Base-by-base conservation (phyloP, 2,888 invertebrate species). In the Myathropa florea region DNA sequence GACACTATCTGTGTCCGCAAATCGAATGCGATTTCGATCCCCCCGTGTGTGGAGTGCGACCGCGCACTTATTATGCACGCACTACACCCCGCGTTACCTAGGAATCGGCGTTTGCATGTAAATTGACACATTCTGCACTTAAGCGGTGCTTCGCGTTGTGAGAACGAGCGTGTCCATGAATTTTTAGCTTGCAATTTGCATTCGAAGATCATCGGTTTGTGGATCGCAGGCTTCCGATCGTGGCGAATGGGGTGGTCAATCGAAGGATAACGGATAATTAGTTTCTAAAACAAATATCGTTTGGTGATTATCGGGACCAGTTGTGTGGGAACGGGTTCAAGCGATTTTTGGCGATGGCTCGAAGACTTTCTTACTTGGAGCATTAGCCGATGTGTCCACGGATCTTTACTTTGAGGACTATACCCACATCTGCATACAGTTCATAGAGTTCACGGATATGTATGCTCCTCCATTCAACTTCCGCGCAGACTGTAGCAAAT, bases 91-190 rank as follows among this genome's bases (percentile, higher is more conserved):
- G 36, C 24, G 63, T 28, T 18, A 46, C 33, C 65, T 61, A 60
- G 55, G 68, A 70, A 73, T 76, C 70, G 33, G 60, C 55, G 36
- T 78, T 82, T 70, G 85, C 85, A 85, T 85, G 81, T 73, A 70
- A 85, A 85, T 77, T 81, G 84, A 68, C 84, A 85, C 76, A 81
- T 77, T 80, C 76, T 85, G 77, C 85, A 81, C 72, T 81, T 85
- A 81, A 81, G 72, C 33, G 65, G 67, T 76, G 46, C 71, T 53
- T 21, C 68, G n/a, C 61, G 57, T 68, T 63, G 80, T 60, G 76
- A 36, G 18, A 70, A 78, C 61, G 85, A 81, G 81, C 81, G 81
- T 85, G 85, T 65, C 73, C 21, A 55, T 60, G 81, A 68, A 82
- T 81, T 81, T 85, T 85, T 78, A 73, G 81, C 59, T 53, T 24